Base-by-base conservation (phyloP, 1,140 invertebrate species). In the Lepeophtheirus salmonis region DNA sequence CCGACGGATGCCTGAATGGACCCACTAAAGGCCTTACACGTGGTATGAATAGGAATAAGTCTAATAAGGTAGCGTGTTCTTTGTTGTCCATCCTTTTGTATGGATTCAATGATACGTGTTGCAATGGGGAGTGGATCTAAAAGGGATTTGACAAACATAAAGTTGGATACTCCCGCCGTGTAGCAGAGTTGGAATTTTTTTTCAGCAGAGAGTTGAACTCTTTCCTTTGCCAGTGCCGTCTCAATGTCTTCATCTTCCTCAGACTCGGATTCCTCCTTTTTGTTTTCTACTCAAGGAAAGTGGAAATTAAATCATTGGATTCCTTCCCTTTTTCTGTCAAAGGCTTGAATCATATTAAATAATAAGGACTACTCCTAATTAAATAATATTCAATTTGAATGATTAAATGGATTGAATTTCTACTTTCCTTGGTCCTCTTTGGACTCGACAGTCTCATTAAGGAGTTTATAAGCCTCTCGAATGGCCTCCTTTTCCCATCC, bases 401-500 rank as follows among this genome's bases (percentile, higher is more conserved):
- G 10, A n/a, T n/a, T 12, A 41, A 41, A 41, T 41, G 10, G 10
- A 41, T 41, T n/a, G n/a, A n/a, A n/a, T n/a, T n/a, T n/a, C n/a
- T n/a, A n/a, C n/a, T n/a, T n/a, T n/a, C n/a, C n/a, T n/a, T n/a
- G n/a, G n/a, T n/a, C n/a, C n/a, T n/a, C n/a, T n/a, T n/a, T n/a
- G n/a, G n/a, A n/a, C n/a, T n/a, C n/a, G n/a, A n/a, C n/a, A 52
- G n/a, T 18, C 21, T 52, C 50, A 52, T 52, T 22, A 10, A 52
- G 21, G 10, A 52, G 21, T 4, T 10, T 12, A 18, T 22, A 22
- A 12, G 50, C 26, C 25, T 57, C 55, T 12, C 55, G 55, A 50
- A 57, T 57, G 55, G 23, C 22, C 25, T 57, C 55, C 26, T 57
- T 57, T 24, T 57, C 55, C 16, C 21, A 17, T 12, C 25, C 25